Percentiles rank a stretch among this genome's conserved stretches.
Evolutionary conservation across 2,113 vertebrate species (phyloP).

Genomic region (Guaruba guarouba): DNA sequence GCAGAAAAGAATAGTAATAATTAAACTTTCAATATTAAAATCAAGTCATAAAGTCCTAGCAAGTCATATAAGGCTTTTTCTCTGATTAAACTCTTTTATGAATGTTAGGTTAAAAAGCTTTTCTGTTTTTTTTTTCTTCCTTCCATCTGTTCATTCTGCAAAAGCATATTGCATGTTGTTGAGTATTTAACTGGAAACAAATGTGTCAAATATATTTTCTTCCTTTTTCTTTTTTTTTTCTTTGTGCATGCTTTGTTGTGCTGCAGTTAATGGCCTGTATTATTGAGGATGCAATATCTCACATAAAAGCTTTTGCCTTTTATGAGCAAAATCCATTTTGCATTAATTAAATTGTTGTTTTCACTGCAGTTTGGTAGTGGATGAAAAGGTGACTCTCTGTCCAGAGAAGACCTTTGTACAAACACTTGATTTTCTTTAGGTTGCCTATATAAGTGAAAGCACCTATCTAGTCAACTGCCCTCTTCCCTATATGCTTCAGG

Average conservation of each 20-base stretch:
- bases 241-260: background rate
- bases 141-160: background rate
- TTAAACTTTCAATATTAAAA: background rate
- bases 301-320: background rate
- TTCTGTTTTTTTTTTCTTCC: background rate
- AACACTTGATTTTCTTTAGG: background rate
- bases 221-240: background rate
- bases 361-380: background rate
- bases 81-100: background rate
- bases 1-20: background rate
- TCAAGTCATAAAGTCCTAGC: background rate
- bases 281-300: background rate
- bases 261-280: background rate
- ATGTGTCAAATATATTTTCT: background rate
- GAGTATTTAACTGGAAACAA: background rate
- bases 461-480: background rate
- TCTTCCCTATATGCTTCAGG: background rate
- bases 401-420: background rate
- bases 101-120: background rate
- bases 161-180: background rate
- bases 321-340: background rate
- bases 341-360: background rate
- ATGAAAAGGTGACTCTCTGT: background rate
- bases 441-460: background rate
- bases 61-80: background rate